A percentile compares a stretch with the other conserved stretches of the same genome.
Evolutionary conservation across 2,888 invertebrate genomes (phyloP).

Genomic region (Rhingia rostrata): DNA sequence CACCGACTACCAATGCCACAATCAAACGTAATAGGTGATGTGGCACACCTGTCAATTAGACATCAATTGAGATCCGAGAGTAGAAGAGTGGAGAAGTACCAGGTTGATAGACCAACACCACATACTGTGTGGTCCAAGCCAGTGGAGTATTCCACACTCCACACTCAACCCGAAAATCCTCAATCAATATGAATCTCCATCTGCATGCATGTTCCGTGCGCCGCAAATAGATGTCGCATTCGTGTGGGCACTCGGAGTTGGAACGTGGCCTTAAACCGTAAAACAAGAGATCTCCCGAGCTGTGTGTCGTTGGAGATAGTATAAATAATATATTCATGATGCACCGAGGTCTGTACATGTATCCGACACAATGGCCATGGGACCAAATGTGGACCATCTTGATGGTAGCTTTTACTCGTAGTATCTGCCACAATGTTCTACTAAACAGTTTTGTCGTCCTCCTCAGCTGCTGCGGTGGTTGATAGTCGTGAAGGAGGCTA

Average conservation of each 20-base stretch:
- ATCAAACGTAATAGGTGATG: constrained; percentile 37
- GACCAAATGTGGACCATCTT: constrained; percentile 70
- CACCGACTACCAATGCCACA: background rate
- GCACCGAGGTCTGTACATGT: constrained; percentile 36
- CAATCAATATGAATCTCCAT: constrained; percentile 51
- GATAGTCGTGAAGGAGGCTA: constrained; percentile 28
- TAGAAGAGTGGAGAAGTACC: background rate
- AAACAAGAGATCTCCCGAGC: constrained; percentile 46
- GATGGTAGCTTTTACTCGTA: constrained; percentile 33
- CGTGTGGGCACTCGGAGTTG: constrained; percentile 10
- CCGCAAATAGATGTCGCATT: constrained; percentile 68
- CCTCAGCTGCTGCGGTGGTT: constrained; percentile 32
- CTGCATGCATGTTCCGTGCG: constrained; percentile 61
- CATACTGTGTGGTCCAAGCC: constrained; percentile 61
- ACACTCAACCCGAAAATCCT: constrained; percentile 45
- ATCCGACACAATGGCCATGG: constrained; percentile 54
- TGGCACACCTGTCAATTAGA: constrained; percentile 72
- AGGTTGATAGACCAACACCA: constrained; percentile 17
- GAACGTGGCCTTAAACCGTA: constrained; percentile 51
- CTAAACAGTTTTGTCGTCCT: constrained; percentile 46
- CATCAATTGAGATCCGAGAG: constrained; percentile 48
- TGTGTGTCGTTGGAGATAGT: constrained; percentile 31
- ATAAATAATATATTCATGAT: constrained; percentile 69
- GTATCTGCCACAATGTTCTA: constrained; percentile 48
- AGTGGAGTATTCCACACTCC: background rate